A percentile compares a stretch with the other conserved stretches of the same genome.
Conservation (phyloP, 2,888 invertebrate species). For the Drosophila longiperda region DNA sequence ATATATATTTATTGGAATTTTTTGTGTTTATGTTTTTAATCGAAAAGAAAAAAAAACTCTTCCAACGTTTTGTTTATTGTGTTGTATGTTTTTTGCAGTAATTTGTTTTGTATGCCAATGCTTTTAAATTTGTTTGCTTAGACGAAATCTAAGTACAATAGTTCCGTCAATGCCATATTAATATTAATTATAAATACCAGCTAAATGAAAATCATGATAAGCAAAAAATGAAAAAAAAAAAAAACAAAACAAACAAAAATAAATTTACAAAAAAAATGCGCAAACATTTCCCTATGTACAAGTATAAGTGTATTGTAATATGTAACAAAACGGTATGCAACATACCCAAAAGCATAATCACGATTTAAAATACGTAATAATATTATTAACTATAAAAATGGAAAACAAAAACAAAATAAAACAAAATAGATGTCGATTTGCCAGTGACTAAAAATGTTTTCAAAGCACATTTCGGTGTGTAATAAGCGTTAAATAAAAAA, state of each 20-base stretch:
- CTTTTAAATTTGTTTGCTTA: slow-evolving; percentile 60
- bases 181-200: slow-evolving; percentile 61
- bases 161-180: slow-evolving; percentile 80
- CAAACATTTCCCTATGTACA: slow-evolving; percentile 69
- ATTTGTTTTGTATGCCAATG: slow-evolving; percentile 75
- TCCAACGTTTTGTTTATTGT: slow-evolving; percentile 64
- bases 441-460: slow-evolving; percentile 82
- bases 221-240: slow-evolving; percentile 16
- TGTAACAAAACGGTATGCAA: slow-evolving; percentile 73
- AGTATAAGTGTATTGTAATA: slow-evolving; percentile 61
- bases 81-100: slow-evolving; percentile 63
- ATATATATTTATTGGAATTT: slow-evolving; percentile 68
- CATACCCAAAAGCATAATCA: slow-evolving; percentile 81
- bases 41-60: slow-evolving; percentile 45
- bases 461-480: slow-evolving; percentile 12
- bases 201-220: slow-evolving; percentile 29
- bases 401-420: slow-evolving; percentile 28
- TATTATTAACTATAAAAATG: slow-evolving; percentile 40
- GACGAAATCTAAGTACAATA: slow-evolving; percentile 59
- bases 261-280: slow-evolving; percentile 33
- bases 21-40: slow-evolving; percentile 64
- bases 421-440: slow-evolving; percentile 71
- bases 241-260: slow-evolving; percentile 26
- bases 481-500: slow-evolving; percentile 30
- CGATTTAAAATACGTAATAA: slow-evolving; percentile 81